A percentile compares a stretch with the other conserved stretches of the same genome.
Evolutionary conservation across 2,113 vertebrate genomes (phyloP).

Genomic region (Gorilla gorilla): DNA sequence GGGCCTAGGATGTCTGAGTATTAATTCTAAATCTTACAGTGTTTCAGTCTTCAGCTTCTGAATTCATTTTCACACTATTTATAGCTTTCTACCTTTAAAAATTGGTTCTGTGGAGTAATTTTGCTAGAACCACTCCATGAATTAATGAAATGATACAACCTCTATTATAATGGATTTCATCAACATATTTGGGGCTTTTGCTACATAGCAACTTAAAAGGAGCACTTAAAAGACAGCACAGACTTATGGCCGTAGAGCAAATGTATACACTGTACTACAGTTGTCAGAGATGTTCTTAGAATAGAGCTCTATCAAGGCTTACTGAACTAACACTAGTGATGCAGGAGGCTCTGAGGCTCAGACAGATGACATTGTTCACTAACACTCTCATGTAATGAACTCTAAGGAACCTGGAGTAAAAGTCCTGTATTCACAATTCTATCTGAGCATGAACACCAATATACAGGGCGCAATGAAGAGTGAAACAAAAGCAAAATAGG

Average conservation of each 20-base stretch:
- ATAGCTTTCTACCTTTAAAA: background rate
- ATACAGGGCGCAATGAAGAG: background rate
- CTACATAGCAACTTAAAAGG: background rate
- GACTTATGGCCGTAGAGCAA: background rate
- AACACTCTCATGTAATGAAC: background rate
- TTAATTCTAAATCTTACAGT: background rate
- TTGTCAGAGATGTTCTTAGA: background rate
- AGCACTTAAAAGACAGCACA: background rate
- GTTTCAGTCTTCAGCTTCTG: background rate
- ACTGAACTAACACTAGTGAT: background rate
- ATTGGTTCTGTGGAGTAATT: background rate
- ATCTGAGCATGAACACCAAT: background rate
- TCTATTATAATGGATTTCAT: background rate
- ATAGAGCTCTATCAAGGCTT: background rate
- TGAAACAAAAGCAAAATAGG: background rate
- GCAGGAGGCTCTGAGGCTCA: background rate
- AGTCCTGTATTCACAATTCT: background rate
- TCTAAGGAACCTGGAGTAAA: background rate
- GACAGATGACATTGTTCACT: background rate
- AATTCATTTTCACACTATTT: background rate
- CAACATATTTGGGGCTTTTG: background rate
- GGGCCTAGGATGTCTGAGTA: background rate
- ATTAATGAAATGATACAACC: background rate
- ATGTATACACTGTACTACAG: background rate
- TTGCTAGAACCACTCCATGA: background rate